Evolutionary conservation across 2,797 vertebrate genomes (phyloP), one percentile per base, ranked within the genome.

Genomic region (Anas bahamensis): DNA sequence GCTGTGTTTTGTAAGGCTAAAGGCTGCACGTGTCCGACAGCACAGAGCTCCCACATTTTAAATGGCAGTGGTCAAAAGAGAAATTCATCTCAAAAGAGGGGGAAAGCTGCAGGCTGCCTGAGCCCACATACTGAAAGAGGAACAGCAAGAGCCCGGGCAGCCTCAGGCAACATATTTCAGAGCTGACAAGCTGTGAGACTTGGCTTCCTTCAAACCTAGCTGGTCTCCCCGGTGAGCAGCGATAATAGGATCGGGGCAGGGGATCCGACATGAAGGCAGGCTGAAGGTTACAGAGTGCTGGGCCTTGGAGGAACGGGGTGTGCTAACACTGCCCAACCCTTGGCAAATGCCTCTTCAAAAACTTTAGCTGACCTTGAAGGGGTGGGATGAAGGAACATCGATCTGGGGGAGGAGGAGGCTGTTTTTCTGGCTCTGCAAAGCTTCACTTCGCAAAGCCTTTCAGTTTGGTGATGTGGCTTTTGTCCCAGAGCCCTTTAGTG

Each of bases 121-220:
- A 78, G 39, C 60, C 87, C 88, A 91, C 37, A n/a, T 53, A 41
- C 15, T 41, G 41, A 41, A 41, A 60, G 69, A 93, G 56, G 83
- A 89, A 84, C 66, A 84, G 65, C 26, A 83, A 93, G 55, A 88
- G 59, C 26, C 44, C 69, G 85, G 72, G 76, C 72, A 90, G 94
- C 95, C 95, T 72, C 53, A 89, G 95, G 92, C 73, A 77, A 72
- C 72, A 9, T 55, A 86, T 86, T 90, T 92, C 87, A 93, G 73
- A 92, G 41, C 72, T 89, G 90, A 93, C 87, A 93, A 85, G 89
- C 73, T 90, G 84, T 69, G 74, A 89, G 89, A 37, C 39, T 86
- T 93, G 89, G 82, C 89, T 92, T 59, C 79, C 66, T 92, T 93
- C 95, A 94, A 21, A 80, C 73, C 35, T 52, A 74, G 46, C 87